phyloP scores from a whole-genome alignment of 2,888 invertebrate species.

The Trimorus sp. region DNA sequence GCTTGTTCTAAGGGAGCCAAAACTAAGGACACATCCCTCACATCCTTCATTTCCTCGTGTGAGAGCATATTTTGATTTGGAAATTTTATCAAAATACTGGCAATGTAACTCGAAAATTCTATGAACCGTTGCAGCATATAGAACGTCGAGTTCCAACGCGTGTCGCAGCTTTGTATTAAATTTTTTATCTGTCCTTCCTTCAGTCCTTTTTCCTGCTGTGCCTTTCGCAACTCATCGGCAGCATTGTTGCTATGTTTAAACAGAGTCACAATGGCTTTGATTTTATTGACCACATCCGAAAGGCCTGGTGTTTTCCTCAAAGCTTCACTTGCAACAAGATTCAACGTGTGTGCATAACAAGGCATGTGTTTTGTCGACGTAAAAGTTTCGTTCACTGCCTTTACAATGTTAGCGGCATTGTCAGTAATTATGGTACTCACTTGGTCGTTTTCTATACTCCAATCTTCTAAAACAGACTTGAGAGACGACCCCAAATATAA shows the following conservation, averaged over 20 bases:
- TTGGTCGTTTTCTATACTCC: too few species aligned
- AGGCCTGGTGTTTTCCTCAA: background rate
- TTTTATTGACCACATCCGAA: background rate
- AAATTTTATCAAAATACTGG: too few species aligned
- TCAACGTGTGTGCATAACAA: constrained; percentile 25
- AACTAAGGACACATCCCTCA: too few species aligned
- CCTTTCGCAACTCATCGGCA: constrained; percentile 7
- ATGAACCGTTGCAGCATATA: background rate
- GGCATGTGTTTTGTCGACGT: constrained; percentile 4
- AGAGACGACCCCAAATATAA: too few species aligned
- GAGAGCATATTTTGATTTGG: too few species aligned
- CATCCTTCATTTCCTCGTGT: too few species aligned
- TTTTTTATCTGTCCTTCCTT: constrained; percentile 2
- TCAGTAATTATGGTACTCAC: too few species aligned
- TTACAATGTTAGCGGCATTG: too few species aligned
- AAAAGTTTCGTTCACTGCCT: background rate
- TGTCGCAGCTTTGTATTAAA: constrained; percentile 23
- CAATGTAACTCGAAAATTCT: too few species aligned
- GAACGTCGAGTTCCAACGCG: constrained; percentile 22
- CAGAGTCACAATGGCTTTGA: constrained; percentile 27
- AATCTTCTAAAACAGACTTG: too few species aligned
- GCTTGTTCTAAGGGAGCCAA: too few species aligned
- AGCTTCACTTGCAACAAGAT: constrained; percentile 9
- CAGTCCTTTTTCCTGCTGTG: background rate
- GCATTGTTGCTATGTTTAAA: constrained; percentile 34